Evolutionary conservation across 2,888 invertebrate species (phyloP).

Genomic region (Corythucha ciliata): DNA sequence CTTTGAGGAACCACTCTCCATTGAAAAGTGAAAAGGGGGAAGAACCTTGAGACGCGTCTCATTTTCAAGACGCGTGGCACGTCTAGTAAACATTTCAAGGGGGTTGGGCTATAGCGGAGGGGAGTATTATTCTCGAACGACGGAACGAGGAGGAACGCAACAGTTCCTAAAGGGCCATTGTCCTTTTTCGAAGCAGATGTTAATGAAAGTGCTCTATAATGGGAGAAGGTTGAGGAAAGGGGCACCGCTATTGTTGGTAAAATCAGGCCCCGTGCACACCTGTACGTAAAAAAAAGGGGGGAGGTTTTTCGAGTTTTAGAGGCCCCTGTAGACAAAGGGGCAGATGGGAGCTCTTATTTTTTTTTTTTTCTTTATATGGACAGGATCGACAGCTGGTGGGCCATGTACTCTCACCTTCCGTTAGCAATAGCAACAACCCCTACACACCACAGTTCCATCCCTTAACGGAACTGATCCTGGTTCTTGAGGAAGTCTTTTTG

Average conservation of each 20-base stretch:
- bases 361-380: no score
- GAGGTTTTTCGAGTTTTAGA: neutral
- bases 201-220: slow-evolving; percentile 16
- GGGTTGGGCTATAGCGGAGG: no score
- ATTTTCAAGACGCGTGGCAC: no score
- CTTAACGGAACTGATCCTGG: slow-evolving; percentile 19
- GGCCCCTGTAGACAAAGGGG: slow-evolving; percentile 20
- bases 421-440: slow-evolving; percentile 9
- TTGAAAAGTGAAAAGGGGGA: no score
- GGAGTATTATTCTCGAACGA: no score
- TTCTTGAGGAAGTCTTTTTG: neutral
- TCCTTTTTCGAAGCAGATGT: slow-evolving; percentile 15
- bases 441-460: no score
- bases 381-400: slow-evolving; percentile 16
- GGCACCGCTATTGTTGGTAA: slow-evolving; percentile 19
- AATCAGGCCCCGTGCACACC: slow-evolving; percentile 18
- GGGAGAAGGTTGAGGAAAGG: neutral
- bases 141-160: slow-evolving; percentile 17
- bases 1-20: no score
- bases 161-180: slow-evolving; percentile 7
- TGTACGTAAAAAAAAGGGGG: no score
- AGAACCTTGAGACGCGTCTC: no score
- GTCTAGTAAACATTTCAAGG: no score
- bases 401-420: slow-evolving; percentile 13
- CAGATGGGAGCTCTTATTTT: slow-evolving; percentile 16